Evolutionary conservation across 2,797 vertebrate genomes (phyloP).

Genomic region (Champsocephalus gunnari): DNA sequence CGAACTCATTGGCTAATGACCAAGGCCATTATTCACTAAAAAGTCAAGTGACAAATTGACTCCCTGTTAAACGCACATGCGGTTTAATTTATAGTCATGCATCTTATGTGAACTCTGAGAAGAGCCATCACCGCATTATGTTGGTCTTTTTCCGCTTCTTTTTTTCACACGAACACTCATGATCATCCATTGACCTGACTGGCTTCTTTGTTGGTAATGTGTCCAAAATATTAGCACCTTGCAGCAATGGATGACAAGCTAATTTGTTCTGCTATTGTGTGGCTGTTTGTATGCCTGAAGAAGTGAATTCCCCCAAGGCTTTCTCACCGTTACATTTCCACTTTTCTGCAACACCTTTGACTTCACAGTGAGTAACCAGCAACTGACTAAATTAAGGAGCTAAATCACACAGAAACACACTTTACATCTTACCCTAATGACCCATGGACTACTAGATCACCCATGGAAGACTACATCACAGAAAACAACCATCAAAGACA

Average conservation of each 20-base stretch:
- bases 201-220: constrained; percentile 52
- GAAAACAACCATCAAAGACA: background rate
- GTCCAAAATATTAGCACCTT: constrained; percentile 29
- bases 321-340: background rate
- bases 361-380: background rate
- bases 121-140: constrained; percentile 25
- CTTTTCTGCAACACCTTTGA: constrained; percentile 17
- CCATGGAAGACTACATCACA: background rate
- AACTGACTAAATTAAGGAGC: background rate
- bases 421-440: background rate
- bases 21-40: constrained; percentile 35
- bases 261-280: constrained; percentile 11
- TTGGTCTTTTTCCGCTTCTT: constrained; percentile 10
- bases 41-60: constrained; percentile 67
- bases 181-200: constrained; percentile 57
- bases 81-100: constrained; percentile 42
- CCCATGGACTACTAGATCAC: background rate
- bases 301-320: background rate
- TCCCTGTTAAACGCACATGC: constrained; percentile 21
- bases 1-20: constrained; percentile 48
- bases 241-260: background rate
- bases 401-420: background rate
- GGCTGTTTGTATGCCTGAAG: background rate
- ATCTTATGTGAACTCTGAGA: constrained; percentile 43
- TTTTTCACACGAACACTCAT: constrained; percentile 21